These are phyloP conservation scores for Centrocercus urophasianus DNA, from an alignment of 2,113 vertebrate genomes.

Conservation along the genomic window DNA sequence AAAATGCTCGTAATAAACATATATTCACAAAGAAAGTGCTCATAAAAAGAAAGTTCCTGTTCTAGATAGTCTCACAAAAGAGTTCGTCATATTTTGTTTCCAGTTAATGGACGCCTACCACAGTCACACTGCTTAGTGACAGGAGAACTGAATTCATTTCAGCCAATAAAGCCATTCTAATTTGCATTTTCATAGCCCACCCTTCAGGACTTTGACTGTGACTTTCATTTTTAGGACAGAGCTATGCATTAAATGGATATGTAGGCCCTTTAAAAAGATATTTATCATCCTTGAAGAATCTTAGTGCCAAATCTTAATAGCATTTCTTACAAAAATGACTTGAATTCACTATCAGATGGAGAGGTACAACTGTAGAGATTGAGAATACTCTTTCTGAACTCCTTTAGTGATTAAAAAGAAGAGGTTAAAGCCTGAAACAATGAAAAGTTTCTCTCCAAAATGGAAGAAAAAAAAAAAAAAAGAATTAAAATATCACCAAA, in stretches of 20 bases:
- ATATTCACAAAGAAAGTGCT: not conserved
- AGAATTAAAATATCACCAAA: not conserved
- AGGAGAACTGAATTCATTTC: conserved; percentile 58
- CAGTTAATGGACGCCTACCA: not conserved
- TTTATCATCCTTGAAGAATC: conserved; percentile 78
- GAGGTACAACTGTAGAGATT: conserved; percentile 43
- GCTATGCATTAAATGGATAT: conserved; percentile 52
- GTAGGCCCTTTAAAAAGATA: conserved; percentile 65
- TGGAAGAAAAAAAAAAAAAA: not conserved
- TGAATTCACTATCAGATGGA: conserved; percentile 72
- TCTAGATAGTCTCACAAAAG: not conserved
- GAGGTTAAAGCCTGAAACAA: conserved; percentile 26
- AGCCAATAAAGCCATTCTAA: conserved; percentile 63
- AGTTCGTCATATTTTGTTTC: conserved; percentile 29
- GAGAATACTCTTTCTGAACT: not conserved
- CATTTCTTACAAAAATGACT: conserved; percentile 75
- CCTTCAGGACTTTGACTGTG: conserved; percentile 53
- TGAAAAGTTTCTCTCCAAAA: not conserved
- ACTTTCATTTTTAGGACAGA: conserved; percentile 74
- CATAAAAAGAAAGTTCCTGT: conserved; percentile 2
- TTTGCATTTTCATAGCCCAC: conserved; percentile 77
- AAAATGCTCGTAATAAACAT: conserved; percentile 25
- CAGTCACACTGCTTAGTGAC: not conserved
- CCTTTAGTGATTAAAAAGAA: conserved; percentile 43
- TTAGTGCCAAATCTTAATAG: conserved; percentile 76